Conservation (phyloP, 2,888 invertebrate species). For the Diarsia mendica region DNA sequence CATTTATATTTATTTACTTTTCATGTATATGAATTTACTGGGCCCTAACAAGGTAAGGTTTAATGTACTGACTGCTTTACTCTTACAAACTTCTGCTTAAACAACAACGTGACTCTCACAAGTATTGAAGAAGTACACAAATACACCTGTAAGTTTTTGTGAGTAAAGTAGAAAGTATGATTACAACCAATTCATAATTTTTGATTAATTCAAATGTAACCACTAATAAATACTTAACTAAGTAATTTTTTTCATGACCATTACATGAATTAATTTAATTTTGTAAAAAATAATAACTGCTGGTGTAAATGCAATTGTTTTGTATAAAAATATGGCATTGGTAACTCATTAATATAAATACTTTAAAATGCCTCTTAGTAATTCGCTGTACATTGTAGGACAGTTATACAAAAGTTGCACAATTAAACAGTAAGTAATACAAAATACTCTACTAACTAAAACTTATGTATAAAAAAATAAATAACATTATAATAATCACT, state of each 20-base stretch:
- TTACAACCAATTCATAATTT: slow-evolving; percentile 67
- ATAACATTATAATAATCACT: slow-evolving; percentile 86
- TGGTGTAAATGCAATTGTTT: slow-evolving; percentile 66
- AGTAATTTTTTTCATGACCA: slow-evolving; percentile 48
- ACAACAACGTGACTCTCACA: slow-evolving; percentile 4
- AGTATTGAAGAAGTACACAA: not conserved
- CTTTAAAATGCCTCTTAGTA: slow-evolving; percentile 64
- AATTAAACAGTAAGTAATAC: slow-evolving; percentile 58
- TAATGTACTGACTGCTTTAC: slow-evolving; percentile 47
- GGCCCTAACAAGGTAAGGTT: slow-evolving; percentile 61
- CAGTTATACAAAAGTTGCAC: slow-evolving; percentile 61
- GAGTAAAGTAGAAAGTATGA: slow-evolving; percentile 52
- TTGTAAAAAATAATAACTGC: slow-evolving; percentile 52
- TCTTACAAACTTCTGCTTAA: slow-evolving; percentile 24
- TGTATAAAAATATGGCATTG: slow-evolving; percentile 69
- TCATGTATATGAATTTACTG: slow-evolving; percentile 41
- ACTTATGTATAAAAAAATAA: slow-evolving; percentile 83
- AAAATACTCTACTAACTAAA: slow-evolving; percentile 71
- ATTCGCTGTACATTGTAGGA: slow-evolving; percentile 58
- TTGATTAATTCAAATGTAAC: slow-evolving; percentile 62
- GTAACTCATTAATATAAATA: slow-evolving; percentile 72
- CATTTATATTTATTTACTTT: slow-evolving; percentile 26
- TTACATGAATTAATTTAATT: slow-evolving; percentile 45
- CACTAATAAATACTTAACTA: slow-evolving; percentile 63
- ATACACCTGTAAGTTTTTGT: slow-evolving; percentile 27